Percentiles rank a stretch among this genome's conserved stretches.
Conservation (phyloP, 1,140 invertebrate species). For the Drosophila lowei region DNA sequence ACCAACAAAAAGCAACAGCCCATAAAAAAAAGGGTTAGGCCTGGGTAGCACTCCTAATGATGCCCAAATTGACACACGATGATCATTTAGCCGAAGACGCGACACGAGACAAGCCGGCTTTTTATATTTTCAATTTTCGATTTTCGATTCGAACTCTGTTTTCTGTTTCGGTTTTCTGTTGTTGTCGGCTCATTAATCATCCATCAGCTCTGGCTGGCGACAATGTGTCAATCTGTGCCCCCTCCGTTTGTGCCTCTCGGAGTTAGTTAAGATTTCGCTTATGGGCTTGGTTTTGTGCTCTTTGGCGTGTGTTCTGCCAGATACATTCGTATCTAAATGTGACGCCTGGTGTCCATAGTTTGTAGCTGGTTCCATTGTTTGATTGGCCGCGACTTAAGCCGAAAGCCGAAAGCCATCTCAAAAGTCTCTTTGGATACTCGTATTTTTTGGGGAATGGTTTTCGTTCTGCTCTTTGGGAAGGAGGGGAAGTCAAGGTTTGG, state of each 20-base stretch:
- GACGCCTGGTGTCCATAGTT: not conserved
- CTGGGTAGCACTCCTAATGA: slow-evolving; percentile 70
- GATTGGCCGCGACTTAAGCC: slow-evolving; percentile 65
- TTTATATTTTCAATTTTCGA: slow-evolving; percentile 7
- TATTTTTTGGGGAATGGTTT: slow-evolving; percentile 28
- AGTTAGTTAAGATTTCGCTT: slow-evolving; percentile 54
- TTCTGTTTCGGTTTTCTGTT: slow-evolving; percentile 25
- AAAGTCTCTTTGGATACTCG: slow-evolving; percentile 52
- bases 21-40: slow-evolving; percentile 52
- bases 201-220: slow-evolving; percentile 66
- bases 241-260: not conserved
- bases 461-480: not conserved
- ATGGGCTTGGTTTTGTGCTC: slow-evolving; percentile 48
- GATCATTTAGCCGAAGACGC: slow-evolving; percentile 74
- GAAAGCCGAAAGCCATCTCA: slow-evolving; percentile 73
- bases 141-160: slow-evolving; percentile 23
- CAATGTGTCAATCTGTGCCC: slow-evolving; percentile 63
- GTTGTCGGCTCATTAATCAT: slow-evolving; percentile 72
- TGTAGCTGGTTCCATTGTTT: slow-evolving; percentile 58
- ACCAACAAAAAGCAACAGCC: slow-evolving; percentile 31
- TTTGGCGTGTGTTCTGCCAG: slow-evolving; percentile 58
- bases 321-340: slow-evolving; percentile 32
- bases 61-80: slow-evolving; percentile 77
- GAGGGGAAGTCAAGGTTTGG: slow-evolving; percentile 1
- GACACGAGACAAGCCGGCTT: slow-evolving; percentile 53